A percentile compares a stretch with the other conserved stretches of the same genome.
These are phyloP conservation scores for Drosophila kanapiae DNA, from an alignment of 1,140 invertebrate species.

Conservation along the genomic window DNA sequence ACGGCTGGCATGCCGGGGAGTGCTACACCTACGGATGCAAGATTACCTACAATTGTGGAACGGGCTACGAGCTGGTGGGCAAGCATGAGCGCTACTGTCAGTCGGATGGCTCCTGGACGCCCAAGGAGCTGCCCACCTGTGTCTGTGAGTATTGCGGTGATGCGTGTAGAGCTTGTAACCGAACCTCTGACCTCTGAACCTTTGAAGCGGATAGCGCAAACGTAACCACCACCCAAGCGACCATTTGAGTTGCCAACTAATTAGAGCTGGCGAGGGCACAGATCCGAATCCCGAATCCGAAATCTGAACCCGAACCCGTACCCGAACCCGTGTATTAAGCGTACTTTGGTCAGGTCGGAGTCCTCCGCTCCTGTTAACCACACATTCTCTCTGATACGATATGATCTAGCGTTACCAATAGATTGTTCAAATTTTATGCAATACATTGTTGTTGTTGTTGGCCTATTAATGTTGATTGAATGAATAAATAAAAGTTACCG, in stretches of 20 bases:
- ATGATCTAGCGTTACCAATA: slow-evolving; percentile 54
- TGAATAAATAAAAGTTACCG: slow-evolving; percentile 85
- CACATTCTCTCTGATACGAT: slow-evolving; percentile 44
- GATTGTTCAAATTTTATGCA: slow-evolving; percentile 75
- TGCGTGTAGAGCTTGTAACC: slow-evolving; percentile 38
- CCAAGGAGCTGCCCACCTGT: slow-evolving; percentile 95
- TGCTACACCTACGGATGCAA: slow-evolving; percentile 96
- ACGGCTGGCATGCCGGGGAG: slow-evolving; percentile 96
- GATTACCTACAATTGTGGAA: slow-evolving; percentile 96
- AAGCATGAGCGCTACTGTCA: slow-evolving; percentile 93
- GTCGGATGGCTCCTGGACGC: slow-evolving; percentile 95
- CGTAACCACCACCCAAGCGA: slow-evolving; percentile 72
- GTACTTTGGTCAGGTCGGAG: slow-evolving; percentile 43
- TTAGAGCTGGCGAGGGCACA: slow-evolving; percentile 34
- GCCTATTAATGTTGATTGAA: slow-evolving; percentile 74
- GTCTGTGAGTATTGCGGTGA: slow-evolving; percentile 89
- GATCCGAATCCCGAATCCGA: slow-evolving; percentile 39
- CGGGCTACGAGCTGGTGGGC: slow-evolving; percentile 95
- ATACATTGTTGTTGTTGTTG: slow-evolving; percentile 73
- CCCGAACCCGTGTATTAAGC: slow-evolving; percentile 19
- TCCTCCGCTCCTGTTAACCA: slow-evolving; percentile 51
- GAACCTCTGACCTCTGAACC: slow-evolving; percentile 53
- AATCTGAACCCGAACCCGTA: slow-evolving; percentile 25
- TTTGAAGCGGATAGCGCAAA: slow-evolving; percentile 79
- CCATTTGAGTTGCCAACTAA: slow-evolving; percentile 40